These are phyloP conservation scores for Aphelocoma californica DNA, from an alignment of 2,797 vertebrate genomes.

Conservation along the genomic window DNA sequence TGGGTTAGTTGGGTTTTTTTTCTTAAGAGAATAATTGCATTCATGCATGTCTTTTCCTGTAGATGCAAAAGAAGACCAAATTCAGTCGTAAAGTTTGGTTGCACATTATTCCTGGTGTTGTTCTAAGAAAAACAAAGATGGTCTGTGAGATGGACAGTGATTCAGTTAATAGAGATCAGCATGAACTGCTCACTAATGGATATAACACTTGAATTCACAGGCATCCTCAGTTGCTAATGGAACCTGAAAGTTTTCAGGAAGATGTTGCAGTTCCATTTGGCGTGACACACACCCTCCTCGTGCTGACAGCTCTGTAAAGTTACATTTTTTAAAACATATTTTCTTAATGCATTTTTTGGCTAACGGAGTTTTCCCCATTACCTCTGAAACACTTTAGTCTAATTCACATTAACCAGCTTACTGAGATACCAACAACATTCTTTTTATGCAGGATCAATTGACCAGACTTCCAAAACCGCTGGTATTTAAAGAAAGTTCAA, in stretches of 20 bases:
- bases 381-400: constrained; percentile 25
- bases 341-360: constrained; percentile 65
- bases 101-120: background rate
- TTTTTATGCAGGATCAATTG: constrained; percentile 40
- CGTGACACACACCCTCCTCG: background rate
- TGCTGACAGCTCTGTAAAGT: constrained; percentile 9
- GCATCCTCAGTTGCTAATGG: background rate
- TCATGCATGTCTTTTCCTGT: background rate
- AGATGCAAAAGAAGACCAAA: background rate
- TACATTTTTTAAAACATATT: constrained; percentile 40
- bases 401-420: constrained; percentile 24
- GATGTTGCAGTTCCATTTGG: background rate
- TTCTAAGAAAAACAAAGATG: constrained; percentile 17
- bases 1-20: background rate
- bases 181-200: constrained; percentile 6
- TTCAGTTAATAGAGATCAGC: background rate
- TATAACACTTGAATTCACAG: constrained; percentile 39
- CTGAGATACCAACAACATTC: constrained; percentile 40
- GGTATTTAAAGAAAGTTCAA: constrained; percentile 41
- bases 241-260: constrained; percentile 27
- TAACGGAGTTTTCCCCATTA: background rate
- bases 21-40: background rate
- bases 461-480: background rate
- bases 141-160: background rate
- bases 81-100: background rate